Evolutionary conservation across 2,888 invertebrate genomes (phyloP).

Genomic region (Yponomeuta sedellus): DNA sequence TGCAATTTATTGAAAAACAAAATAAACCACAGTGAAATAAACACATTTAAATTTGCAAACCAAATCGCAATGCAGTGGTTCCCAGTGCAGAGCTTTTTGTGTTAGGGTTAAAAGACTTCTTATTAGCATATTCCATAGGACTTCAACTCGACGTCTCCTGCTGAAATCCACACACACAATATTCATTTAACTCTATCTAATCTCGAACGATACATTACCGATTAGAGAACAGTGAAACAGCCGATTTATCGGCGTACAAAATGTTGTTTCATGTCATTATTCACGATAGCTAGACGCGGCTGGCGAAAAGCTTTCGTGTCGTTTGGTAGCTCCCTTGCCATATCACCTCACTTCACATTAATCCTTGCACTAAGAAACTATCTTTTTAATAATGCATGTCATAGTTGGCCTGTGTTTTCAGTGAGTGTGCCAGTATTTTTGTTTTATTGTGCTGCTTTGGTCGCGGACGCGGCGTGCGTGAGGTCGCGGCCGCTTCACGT

Average conservation of each 20-base stretch:
- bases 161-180: neutral
- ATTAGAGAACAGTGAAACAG: constrained; percentile 59
- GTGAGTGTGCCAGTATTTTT: constrained; percentile 29
- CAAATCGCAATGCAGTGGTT: constrained; percentile 73
- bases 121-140: constrained; percentile 69
- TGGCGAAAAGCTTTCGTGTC: constrained; percentile 17
- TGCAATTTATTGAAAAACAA: constrained; percentile 12
- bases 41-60: constrained; percentile 61
- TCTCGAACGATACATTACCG: constrained; percentile 51
- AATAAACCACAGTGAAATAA: constrained; percentile 13
- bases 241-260: constrained; percentile 62
- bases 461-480: constrained; percentile 30
- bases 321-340: constrained; percentile 5
- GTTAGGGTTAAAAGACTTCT: constrained; percentile 63
- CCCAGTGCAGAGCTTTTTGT: constrained; percentile 74
- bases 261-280: constrained; percentile 68
- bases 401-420: neutral
- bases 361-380: neutral
- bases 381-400: neutral
- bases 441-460: constrained; percentile 36
- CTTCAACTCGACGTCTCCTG: constrained; percentile 28
- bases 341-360: neutral
- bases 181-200: neutral
- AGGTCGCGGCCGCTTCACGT: constrained; percentile 42
- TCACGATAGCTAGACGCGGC: constrained; percentile 28